These are phyloP conservation scores for Grammomys dolichurus DNA, from an alignment of 2,113 vertebrate species.

Conservation along the genomic window DNA sequence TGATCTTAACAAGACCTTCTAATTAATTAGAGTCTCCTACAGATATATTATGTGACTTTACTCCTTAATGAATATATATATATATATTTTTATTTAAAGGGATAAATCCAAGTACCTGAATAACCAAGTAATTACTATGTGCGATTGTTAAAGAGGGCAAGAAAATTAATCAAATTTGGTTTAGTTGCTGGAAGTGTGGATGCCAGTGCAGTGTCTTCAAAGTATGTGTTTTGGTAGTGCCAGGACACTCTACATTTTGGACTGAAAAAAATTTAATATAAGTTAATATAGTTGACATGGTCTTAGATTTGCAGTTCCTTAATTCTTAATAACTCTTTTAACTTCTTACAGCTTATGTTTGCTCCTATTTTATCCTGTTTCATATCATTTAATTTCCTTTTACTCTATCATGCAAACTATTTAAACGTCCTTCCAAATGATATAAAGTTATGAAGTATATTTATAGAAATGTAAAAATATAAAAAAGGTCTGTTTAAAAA, in stretches of 20 bases:
- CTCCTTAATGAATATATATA: neutral
- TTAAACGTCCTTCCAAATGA: conserved; percentile 46
- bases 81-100: neutral
- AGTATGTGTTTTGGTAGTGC: neutral
- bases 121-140: neutral
- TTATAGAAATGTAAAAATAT: conserved; percentile 48
- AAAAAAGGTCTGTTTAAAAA: neutral
- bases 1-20: conserved; percentile 27
- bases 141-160: neutral
- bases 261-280: conserved; percentile 38
- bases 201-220: conserved; percentile 2
- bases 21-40: conserved; percentile 11
- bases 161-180: conserved; percentile 17
- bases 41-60: neutral
- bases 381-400: conserved; percentile 44
- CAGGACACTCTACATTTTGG: conserved; percentile 10
- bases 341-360: conserved; percentile 50
- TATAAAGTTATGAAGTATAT: conserved; percentile 49
- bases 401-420: neutral
- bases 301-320: conserved; percentile 51
- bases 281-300: conserved; percentile 55
- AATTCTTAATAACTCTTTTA: conserved; percentile 43
- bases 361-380: conserved; percentile 60
- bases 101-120: neutral
- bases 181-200: neutral